Base-by-base conservation (phyloP, 2,888 invertebrate species). In the Lasioglossum pauxillum region DNA sequence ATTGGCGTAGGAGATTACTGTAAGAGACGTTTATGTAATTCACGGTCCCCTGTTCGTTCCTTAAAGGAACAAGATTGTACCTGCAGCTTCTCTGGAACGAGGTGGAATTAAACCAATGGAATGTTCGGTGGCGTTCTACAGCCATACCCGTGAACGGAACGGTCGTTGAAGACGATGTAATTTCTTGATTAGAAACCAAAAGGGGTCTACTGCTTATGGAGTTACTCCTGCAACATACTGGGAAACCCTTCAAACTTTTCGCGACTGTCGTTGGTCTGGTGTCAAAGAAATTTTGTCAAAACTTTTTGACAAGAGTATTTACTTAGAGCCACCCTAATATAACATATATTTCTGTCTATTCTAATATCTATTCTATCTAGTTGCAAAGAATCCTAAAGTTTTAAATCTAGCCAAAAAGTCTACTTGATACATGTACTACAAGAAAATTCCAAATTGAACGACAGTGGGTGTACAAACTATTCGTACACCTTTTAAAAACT, bases 1-100 rank as follows among this genome's bases (percentile, higher is more conserved):
- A 86, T 69, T 76, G 80, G 80, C 78, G 77, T 64, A 72, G 80
- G 78, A 86, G 88, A 89, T 89, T 89, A 88, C 88, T 82, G 88
- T 85, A 85, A 78, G 69, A 76, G 75, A 80, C 88, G 84, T 80
- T 82, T 83, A 82, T 82, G 88, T 82, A 83, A 86, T 83, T 89
- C 77, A 69, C 79, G 77, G 81, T 78, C 81, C 71, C 83, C 71
- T 78, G 88, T 80, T 88, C 86, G 83, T 86, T 88, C 80, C 82
- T 84, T 77, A 44, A 67, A 78, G 80, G 71, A 76, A 80, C 78
- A 82, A 82, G 86, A 75, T 73, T 53, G 73, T 75, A 73, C 64
- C 23, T 7, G 41, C 38, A 31, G 73, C 19, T 23, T 14, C 57
- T 60, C 86, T 75, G 72, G 77, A 78, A 80, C 74, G 82, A 82